These are phyloP conservation scores for Oryzias dopingdopingensis DNA, from an alignment of 2,797 vertebrate genomes.

Conservation along the genomic window DNA sequence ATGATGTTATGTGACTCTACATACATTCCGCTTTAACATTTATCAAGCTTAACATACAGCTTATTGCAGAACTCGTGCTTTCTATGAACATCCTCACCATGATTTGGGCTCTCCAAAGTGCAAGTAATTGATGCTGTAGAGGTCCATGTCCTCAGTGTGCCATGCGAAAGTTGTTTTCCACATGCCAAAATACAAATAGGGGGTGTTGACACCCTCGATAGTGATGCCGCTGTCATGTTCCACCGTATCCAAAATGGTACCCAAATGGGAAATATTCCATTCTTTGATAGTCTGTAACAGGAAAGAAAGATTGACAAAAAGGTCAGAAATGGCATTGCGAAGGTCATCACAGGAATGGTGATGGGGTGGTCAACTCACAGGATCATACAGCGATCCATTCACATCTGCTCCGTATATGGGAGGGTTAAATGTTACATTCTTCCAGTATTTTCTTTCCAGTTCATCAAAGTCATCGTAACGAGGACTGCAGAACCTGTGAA, in stretches of 20 bases:
- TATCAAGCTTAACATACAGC: not conserved
- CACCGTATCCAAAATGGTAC: constrained; percentile 92
- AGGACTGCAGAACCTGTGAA: constrained; percentile 88
- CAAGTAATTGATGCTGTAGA: constrained; percentile 97
- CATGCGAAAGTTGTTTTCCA: constrained; percentile 99
- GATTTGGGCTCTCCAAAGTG: constrained; percentile 98
- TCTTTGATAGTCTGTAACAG: constrained; percentile 82
- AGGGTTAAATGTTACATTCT: constrained; percentile 94
- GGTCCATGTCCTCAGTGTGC: constrained; percentile 99
- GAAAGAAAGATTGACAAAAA: constrained; percentile 1
- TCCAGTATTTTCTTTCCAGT: constrained; percentile 97
- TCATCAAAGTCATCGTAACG: constrained; percentile 95
- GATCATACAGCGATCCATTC: constrained; percentile 91
- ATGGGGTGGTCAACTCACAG: constrained; percentile 73
- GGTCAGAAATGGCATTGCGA: not conserved
- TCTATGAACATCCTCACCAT: constrained; percentile 77
- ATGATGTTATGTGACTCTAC: not conserved
- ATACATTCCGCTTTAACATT: not conserved
- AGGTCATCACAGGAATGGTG: too few species aligned
- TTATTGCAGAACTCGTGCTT: not conserved
- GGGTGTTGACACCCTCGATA: constrained; percentile 97
- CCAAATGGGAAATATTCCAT: constrained; percentile 91
- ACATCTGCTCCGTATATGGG: constrained; percentile 97
- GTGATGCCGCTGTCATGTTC: constrained; percentile 94
- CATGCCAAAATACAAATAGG: constrained; percentile 98